Percentiles rank a stretch among this genome's conserved stretches.
phyloP scores from a whole-genome alignment of 2,888 invertebrate species.

The Agrotis puta region DNA sequence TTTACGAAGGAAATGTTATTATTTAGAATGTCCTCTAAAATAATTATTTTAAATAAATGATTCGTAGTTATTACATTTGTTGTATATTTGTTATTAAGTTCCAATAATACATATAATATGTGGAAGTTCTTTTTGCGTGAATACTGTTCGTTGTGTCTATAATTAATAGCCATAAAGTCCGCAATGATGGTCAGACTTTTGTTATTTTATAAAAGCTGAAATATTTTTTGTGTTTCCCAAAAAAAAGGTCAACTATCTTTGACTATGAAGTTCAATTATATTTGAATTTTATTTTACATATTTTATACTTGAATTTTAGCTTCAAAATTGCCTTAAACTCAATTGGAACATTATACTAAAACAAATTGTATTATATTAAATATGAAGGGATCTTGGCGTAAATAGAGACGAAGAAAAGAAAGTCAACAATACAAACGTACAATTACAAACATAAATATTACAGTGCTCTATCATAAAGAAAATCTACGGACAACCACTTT shows the following conservation, averaged over 20 bases:
- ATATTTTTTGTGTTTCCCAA: no score
- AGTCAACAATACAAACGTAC: conserved; percentile 34
- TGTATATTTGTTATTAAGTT: not conserved
- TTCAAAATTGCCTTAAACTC: no score
- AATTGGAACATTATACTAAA: not conserved
- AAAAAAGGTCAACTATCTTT: no score
- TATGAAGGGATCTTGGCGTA: not conserved
- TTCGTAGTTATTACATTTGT: not conserved
- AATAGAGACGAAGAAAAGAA: conserved; percentile 23
- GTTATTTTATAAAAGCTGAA: no score
- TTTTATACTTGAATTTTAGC: not conserved
- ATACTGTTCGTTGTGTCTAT: no score
- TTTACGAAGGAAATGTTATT: conserved; percentile 16
- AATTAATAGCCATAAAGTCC: no score
- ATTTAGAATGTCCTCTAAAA: conserved; percentile 9
- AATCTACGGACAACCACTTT: conserved; percentile 51
- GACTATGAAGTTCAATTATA: no score
- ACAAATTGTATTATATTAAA: no score
- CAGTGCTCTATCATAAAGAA: conserved; percentile 47
- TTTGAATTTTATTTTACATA: not conserved
- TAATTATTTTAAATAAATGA: not conserved
- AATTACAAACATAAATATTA: conserved; percentile 35
- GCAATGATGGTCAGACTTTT: no score
- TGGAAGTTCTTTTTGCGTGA: no score
- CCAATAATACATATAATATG: not conserved